A percentile compares a stretch with the other conserved stretches of the same genome.
Conservation (phyloP, 2,888 invertebrate species). For the Muscina levida region DNA sequence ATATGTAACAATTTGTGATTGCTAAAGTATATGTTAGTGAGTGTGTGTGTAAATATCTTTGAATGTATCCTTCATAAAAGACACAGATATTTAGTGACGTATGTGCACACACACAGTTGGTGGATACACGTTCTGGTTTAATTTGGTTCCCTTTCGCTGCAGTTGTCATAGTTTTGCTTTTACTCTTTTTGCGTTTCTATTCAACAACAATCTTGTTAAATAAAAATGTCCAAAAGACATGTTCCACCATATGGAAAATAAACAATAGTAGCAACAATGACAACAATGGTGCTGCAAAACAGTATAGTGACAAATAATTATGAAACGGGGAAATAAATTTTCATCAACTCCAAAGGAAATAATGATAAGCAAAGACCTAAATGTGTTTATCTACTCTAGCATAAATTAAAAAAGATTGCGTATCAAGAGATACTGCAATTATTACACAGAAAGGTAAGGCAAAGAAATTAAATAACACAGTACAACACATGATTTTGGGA, state of each 20-base stretch:
- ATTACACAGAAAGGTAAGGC: no score
- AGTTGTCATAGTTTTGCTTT: slow-evolving; percentile 8
- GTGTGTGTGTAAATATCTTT: background rate
- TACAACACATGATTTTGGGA: no score
- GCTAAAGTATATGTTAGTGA: background rate
- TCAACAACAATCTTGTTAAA: background rate
- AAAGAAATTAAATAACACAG: no score
- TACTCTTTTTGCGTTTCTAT: background rate
- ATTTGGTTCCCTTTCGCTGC: slow-evolving; percentile 24
- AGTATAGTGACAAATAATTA: no score
- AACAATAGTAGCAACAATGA: background rate
- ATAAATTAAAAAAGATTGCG: no score
- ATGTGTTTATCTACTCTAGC: background rate
- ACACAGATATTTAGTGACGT: background rate
- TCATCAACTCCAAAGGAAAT: background rate
- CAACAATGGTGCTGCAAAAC: background rate
- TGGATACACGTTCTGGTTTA: slow-evolving; percentile 17
- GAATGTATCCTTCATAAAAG: no score
- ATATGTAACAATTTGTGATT: slow-evolving; percentile 9
- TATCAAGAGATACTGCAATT: no score
- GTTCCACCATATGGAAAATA: slow-evolving; percentile 25
- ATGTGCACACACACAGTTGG: background rate
- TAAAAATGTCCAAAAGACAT: slow-evolving; percentile 30
- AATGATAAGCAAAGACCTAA: no score
- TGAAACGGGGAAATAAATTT: no score